Conservation (phyloP, 2,113 vertebrate genomes). For the Vulpes ferrilata region DNA sequence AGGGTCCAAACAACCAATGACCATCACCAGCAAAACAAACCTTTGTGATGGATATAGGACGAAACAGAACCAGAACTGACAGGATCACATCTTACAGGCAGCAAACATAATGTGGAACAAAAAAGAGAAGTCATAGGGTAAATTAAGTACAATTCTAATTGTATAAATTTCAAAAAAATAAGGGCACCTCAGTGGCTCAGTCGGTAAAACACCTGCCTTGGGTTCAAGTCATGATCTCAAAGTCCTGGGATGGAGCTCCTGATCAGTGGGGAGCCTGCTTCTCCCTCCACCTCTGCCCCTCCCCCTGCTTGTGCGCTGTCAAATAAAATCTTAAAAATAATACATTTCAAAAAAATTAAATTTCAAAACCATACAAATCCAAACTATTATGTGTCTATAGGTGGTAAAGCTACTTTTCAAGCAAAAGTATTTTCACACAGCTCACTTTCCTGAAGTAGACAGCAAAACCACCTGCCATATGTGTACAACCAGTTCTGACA, state of each 20-base stretch:
- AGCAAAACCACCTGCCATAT: not conserved
- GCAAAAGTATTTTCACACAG: not conserved
- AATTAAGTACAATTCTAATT: not conserved
- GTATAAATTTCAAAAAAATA: not conserved
- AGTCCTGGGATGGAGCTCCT: too few relatives aligned
- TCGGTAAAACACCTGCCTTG: too few relatives aligned
- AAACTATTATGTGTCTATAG: not conserved
- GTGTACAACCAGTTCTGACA: not conserved
- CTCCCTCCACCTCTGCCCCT: too few relatives aligned
- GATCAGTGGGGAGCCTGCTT: too few relatives aligned
- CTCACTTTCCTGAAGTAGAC: not conserved
- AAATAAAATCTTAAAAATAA: too few relatives aligned
- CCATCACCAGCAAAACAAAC: not conserved
- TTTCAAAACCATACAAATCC: not conserved
- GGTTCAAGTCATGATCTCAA: too few relatives aligned
- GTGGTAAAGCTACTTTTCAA: not conserved
- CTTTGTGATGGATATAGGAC: not conserved
- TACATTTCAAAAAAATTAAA: not conserved
- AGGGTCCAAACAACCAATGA: not conserved
- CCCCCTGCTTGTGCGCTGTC: too few relatives aligned
- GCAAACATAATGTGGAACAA: not conserved
- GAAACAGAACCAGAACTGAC: not conserved
- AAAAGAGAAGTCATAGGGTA: not conserved
- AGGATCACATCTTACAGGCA: not conserved
- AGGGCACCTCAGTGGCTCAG: too few relatives aligned